Percentiles rank a stretch among this genome's conserved stretches.
Conservation (phyloP, 2,113 vertebrate species). For the Alces alces region DNA sequence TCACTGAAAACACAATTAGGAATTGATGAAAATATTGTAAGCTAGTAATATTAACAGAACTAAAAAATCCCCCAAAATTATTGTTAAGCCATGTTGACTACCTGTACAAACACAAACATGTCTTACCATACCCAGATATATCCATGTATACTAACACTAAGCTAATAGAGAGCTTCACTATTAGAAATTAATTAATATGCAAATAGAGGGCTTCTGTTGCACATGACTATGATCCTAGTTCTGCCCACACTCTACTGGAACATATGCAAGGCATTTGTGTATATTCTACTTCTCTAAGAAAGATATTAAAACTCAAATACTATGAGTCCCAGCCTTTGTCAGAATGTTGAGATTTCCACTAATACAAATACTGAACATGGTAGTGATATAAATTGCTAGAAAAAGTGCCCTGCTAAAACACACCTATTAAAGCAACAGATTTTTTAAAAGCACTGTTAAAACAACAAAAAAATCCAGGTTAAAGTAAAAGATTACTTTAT, state of each 20-base stretch:
- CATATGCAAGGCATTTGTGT: neutral
- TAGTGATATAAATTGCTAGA: neutral
- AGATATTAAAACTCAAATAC: neutral
- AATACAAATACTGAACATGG: neutral
- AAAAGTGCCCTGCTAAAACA: neutral
- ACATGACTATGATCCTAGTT: neutral
- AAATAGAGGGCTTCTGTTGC: neutral
- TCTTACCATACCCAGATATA: neutral
- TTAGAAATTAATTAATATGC: neutral
- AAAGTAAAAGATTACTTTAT: conserved; percentile 27
- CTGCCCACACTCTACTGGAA: neutral
- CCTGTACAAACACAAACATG: neutral
- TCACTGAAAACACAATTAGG: neutral
- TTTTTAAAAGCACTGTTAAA: neutral
- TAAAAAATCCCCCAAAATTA: neutral
- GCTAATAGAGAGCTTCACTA: neutral
- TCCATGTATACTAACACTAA: neutral
- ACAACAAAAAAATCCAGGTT: neutral
- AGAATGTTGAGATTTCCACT: neutral
- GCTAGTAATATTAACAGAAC: neutral
- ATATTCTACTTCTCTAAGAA: neutral
- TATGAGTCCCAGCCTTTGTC: neutral
- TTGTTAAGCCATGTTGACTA: neutral
- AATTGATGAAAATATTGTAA: neutral
- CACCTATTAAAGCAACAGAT: neutral